Evolutionary conservation across 2,113 vertebrate genomes (phyloP), one percentile per base, ranked within the genome.

Genomic region (Zapus hudsonius): DNA sequence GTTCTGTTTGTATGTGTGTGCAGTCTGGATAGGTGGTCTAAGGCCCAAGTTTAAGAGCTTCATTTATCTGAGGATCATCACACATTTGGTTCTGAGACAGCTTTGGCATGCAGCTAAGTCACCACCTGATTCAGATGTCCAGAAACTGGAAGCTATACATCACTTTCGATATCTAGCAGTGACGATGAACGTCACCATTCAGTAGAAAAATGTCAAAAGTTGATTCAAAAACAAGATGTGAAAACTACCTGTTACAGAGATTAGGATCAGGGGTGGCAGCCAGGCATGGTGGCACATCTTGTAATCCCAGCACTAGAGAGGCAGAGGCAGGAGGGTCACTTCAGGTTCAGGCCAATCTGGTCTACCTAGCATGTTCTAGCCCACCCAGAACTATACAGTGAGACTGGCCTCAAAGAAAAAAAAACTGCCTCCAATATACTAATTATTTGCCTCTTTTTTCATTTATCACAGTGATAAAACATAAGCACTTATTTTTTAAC

Each of bases 221-320:
- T 72, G 66, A 80, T 42, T 29, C 2, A 84, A 89, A 84, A 85
- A 27, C 55, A 44, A 72, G 76, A 78, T 44, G 31, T 87, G 81
- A 74, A 90, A 94, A 70, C 57, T 89, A 33, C 38, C 38, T 3
- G 23, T 89, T 90, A 69, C 73, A 38, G 86, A 84, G 20, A 61
- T 79, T 79, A 55, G 22, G 23, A 67, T 47, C 81, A 25, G 12
- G 25, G 7, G 42, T 79, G 76, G n/a, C 44, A 90, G 16, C 73
- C 27, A 76, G 61, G 8, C 55, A 2, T 20, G 33, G 70, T 76
- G 33, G 42, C 47, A 11, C 23, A 52, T 13, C 33, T 38, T 67
- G 33, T 67, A 83, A 67, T 27, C 42, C 42, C 63, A 47, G 31
- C n/a, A 20, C 63, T 67, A 42, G n/a, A 38, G 64, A 55, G 33